These are phyloP conservation scores for Parotocinclus haroldoi DNA, from an alignment of 2,797 vertebrate species.

Conservation along the genomic window DNA sequence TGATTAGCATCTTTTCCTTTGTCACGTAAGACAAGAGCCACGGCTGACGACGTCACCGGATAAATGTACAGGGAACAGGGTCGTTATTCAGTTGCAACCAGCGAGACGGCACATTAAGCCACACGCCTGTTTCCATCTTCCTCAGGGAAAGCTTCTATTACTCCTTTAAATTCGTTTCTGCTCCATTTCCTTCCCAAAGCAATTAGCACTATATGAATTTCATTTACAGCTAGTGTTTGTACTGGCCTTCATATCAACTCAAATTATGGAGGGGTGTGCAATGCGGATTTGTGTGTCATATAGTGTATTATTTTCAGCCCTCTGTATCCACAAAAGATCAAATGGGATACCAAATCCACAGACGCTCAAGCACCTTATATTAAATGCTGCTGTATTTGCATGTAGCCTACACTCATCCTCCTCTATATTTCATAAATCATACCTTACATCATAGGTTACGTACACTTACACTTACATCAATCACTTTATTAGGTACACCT, in stretches of 20 bases:
- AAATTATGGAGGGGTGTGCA: conserved; percentile 15
- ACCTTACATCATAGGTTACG: too few species aligned
- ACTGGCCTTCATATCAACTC: conserved; percentile 28
- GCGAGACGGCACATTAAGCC: neutral
- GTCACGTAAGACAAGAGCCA: too few species aligned
- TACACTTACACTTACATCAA: too few species aligned
- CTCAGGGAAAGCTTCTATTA: conserved; percentile 29
- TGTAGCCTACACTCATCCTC: too few species aligned
- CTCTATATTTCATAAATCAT: too few species aligned
- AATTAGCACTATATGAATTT: conserved; percentile 42
- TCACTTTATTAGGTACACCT: too few species aligned
- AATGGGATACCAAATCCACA: too few species aligned
- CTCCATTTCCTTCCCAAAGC: conserved; percentile 44
- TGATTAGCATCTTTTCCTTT: too few species aligned
- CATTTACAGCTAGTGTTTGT: conserved; percentile 24
- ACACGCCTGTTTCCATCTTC: conserved; percentile 13
- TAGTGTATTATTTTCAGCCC: neutral
- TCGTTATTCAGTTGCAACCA: conserved; percentile 20
- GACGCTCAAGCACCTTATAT: too few species aligned
- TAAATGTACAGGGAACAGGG: neutral
- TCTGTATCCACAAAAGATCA: too few species aligned
- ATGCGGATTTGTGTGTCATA: conserved; percentile 15
- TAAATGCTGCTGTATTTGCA: too few species aligned
- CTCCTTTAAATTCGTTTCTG: conserved; percentile 36
- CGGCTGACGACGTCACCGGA: conserved; percentile 29